Conservation (phyloP, 2,113 vertebrate genomes). For the Rhinoderma darwinii region DNA sequence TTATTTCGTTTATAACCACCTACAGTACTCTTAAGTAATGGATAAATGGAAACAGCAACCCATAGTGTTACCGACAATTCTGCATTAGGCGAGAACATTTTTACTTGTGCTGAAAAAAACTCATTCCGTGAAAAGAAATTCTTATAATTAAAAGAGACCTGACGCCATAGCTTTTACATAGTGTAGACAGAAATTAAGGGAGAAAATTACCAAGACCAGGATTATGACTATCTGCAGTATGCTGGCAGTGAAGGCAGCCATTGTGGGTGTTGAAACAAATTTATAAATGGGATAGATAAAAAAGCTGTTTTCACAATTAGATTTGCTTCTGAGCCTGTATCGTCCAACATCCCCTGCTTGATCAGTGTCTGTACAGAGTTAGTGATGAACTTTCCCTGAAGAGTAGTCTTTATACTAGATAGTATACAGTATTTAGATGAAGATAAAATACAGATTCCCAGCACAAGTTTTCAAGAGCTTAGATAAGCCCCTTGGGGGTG, state of each 20-base stretch:
- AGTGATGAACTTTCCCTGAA: not conserved
- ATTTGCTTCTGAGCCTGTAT: not conserved
- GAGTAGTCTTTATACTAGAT: not conserved
- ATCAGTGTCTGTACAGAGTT: not conserved
- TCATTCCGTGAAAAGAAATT: not conserved
- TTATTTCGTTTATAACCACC: constrained; percentile 8
- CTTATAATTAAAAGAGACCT: not conserved
- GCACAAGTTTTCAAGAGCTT: not conserved
- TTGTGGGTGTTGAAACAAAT: too few species aligned
- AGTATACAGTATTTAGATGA: not conserved
- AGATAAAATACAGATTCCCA: not conserved
- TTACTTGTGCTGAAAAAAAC: constrained; percentile 3
- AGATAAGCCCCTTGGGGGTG: too few species aligned
- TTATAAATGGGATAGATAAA: too few species aligned
- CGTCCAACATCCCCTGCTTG: not conserved
- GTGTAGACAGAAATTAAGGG: not conserved
- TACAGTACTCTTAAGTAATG: not conserved
- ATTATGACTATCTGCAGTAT: not conserved
- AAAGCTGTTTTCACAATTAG: not conserved
- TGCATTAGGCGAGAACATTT: not conserved
- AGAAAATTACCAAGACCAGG: not conserved
- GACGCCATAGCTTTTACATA: not conserved
- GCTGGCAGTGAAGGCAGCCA: too few species aligned
- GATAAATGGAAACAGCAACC: not conserved
- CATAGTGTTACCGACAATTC: not conserved